Conservation (phyloP, 2,113 vertebrate genomes). For the Dolichotis patagonum region DNA sequence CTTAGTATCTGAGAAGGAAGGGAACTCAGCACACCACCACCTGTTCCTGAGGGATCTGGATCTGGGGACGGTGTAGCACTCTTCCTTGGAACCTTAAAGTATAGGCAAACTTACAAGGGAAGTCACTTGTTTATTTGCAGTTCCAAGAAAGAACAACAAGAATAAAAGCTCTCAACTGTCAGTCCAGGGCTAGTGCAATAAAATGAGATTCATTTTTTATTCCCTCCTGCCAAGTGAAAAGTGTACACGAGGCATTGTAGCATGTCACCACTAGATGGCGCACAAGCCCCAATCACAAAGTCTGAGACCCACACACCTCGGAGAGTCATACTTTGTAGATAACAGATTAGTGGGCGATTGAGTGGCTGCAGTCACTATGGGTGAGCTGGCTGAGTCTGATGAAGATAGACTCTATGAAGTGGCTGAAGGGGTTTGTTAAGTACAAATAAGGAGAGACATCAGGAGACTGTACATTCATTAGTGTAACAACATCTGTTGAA, state of each 20-base stretch:
- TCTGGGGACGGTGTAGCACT: neutral
- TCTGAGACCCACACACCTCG: rapidly evolving
- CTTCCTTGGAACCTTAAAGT: neutral
- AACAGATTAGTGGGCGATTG: rapidly evolving
- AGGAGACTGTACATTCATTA: neutral
- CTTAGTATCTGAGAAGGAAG: neutral
- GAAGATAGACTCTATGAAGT: neutral
- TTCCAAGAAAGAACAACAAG: neutral
- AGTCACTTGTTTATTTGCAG: neutral
- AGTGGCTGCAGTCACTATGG: neutral
- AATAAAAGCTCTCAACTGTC: neutral
- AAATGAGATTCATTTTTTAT: neutral
- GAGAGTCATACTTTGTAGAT: rapidly evolving
- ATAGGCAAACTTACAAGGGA: neutral
- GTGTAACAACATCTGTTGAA: neutral
- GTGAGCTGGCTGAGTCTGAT: neutral
- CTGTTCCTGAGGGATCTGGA: neutral
- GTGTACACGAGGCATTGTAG: neutral
- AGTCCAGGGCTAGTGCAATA: neutral
- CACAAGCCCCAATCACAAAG: neutral
- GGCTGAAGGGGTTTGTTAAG: neutral
- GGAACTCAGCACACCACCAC: neutral
- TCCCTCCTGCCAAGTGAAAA: neutral
- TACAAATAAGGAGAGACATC: neutral
- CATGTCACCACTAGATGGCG: conserved; percentile 55